A percentile compares a stretch with the other conserved stretches of the same genome.
phyloP scores from a whole-genome alignment of 1,140 invertebrate genomes.

The Drosophila lacteicornis region DNA sequence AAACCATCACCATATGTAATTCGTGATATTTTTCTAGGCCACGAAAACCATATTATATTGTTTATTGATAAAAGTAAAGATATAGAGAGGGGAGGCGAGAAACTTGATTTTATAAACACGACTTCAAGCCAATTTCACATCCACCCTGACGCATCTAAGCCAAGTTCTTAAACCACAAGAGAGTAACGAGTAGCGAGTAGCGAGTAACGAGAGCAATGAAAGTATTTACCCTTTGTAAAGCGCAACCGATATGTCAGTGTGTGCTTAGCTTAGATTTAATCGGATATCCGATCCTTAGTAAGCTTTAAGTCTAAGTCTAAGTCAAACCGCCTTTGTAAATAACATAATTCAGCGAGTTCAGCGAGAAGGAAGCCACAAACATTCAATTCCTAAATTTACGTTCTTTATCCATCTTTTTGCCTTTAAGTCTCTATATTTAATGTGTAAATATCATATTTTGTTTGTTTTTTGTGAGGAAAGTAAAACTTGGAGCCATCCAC shows the following conservation, averaged over 20 bases:
- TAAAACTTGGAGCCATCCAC: slow-evolving; percentile 42
- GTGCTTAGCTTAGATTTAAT: slow-evolving; percentile 29
- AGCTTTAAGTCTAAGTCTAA: slow-evolving; percentile 42
- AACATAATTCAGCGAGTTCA: slow-evolving; percentile 43
- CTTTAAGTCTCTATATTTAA: slow-evolving; percentile 26
- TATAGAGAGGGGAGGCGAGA: neutral
- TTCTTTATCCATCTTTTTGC: neutral
- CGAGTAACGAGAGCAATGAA: slow-evolving; percentile 12
- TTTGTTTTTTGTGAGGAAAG: slow-evolving; percentile 48
- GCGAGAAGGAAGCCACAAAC: slow-evolving; percentile 7
- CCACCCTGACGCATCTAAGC: slow-evolving; percentile 28
- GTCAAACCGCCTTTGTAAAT: slow-evolving; percentile 65
- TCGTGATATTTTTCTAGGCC: slow-evolving; percentile 14
- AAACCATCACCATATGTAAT: slow-evolving; percentile 9
- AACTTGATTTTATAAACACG: neutral
- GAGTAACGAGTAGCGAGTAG: slow-evolving; percentile 13
- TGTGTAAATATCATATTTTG: slow-evolving; percentile 37
- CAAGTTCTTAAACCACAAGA: slow-evolving; percentile 37
- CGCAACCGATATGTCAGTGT: slow-evolving; percentile 18
- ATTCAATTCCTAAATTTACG: slow-evolving; percentile 6
- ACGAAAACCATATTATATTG: slow-evolving; percentile 1
- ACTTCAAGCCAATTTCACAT: slow-evolving; percentile 19
- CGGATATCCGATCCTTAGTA: slow-evolving; percentile 20
- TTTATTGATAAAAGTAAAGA: neutral
- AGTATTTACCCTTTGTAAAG: slow-evolving; percentile 29